phyloP scores from a whole-genome alignment of 2,888 invertebrate species.

The Flexamia atlantica region DNA sequence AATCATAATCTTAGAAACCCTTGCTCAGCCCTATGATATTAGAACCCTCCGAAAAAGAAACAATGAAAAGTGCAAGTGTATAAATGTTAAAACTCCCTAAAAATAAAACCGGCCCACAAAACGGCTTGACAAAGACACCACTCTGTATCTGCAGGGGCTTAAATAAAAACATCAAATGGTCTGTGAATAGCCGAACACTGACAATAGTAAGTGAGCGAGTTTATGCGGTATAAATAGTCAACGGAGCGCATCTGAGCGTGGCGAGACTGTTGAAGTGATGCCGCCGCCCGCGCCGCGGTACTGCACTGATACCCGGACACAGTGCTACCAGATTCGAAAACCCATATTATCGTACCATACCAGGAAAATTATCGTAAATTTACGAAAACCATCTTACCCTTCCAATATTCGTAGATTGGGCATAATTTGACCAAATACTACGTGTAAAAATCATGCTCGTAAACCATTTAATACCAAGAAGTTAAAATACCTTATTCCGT shows the following conservation, averaged over 20 bases:
- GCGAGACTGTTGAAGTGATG: background rate
- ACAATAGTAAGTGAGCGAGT: slow-evolving; percentile 5
- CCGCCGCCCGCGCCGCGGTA: background rate
- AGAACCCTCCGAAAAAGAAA: too few species aligned
- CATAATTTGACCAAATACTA: too few species aligned
- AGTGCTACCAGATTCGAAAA: too few species aligned
- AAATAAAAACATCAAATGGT: slow-evolving; percentile 39
- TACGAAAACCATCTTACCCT: too few species aligned
- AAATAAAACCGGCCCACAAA: background rate
- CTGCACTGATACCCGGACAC: background rate
- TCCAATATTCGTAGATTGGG: too few species aligned
- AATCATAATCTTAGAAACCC: too few species aligned
- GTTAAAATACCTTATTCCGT: too few species aligned
- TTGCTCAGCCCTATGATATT: too few species aligned
- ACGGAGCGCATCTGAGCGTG: background rate
- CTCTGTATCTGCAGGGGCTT: background rate
- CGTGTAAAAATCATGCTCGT: too few species aligned
- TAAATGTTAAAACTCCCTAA: background rate
- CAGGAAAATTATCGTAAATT: too few species aligned
- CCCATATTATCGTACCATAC: too few species aligned
- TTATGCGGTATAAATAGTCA: slow-evolving; percentile 9
- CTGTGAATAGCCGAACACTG: slow-evolving; percentile 17
- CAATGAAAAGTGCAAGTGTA: background rate
- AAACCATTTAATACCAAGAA: too few species aligned
- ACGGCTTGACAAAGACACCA: background rate